Conservation (phyloP, 2,888 invertebrate genomes). For the Prosapia bicincta region DNA sequence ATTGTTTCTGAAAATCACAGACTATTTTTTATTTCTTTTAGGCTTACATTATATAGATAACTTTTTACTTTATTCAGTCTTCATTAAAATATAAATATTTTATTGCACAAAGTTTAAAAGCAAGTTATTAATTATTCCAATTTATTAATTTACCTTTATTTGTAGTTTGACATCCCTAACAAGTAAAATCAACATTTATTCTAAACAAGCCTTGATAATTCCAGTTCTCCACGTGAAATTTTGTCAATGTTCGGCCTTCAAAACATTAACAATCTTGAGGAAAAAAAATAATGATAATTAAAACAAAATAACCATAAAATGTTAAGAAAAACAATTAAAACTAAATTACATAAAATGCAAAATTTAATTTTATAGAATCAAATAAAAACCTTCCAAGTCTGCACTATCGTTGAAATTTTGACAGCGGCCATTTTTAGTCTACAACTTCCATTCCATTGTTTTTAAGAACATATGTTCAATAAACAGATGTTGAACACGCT, state of each 20-base stretch:
- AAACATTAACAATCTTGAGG: not conserved
- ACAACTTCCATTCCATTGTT: slow-evolving; percentile 25
- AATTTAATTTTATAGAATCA: slow-evolving; percentile 5
- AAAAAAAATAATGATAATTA: not conserved
- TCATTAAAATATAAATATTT: not conserved
- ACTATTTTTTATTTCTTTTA: not conserved
- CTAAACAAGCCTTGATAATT: not conserved
- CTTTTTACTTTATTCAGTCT: not conserved
- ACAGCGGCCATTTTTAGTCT: slow-evolving; percentile 28
- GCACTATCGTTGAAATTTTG: slow-evolving; percentile 27
- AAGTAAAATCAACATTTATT: not conserved
- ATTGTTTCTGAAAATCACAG: not conserved
- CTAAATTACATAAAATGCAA: slow-evolving; percentile 6
- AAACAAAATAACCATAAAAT: not conserved
- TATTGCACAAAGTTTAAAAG: not conserved
- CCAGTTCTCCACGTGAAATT: not conserved
- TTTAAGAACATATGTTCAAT: slow-evolving; percentile 27
- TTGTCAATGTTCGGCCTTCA: not conserved
- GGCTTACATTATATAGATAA: not conserved
- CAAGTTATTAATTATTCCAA: not conserved
- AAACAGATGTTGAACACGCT: slow-evolving; percentile 25
- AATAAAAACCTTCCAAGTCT: slow-evolving; percentile 9
- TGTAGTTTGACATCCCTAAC: not conserved
- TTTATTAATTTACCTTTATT: not conserved
- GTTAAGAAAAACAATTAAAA: not conserved